A percentile compares a stretch with the other conserved stretches of the same genome.
These are phyloP conservation scores for Sipha flava DNA, from an alignment of 1,140 invertebrate species.

Conservation along the genomic window DNA sequence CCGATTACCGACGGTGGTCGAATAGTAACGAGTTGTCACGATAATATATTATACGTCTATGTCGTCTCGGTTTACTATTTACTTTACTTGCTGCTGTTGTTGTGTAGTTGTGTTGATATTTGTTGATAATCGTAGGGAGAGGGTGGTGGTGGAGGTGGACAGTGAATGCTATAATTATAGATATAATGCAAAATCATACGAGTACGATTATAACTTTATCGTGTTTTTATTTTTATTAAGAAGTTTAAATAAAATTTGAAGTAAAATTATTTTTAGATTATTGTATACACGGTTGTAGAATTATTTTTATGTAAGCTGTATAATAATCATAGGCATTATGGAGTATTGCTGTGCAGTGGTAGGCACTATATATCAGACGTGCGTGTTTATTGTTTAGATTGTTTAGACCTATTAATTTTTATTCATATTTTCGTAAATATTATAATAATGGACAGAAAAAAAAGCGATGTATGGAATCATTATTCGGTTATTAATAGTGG, in stretches of 20 bases:
- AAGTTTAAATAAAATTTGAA: too few species aligned
- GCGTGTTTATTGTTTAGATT: not conserved
- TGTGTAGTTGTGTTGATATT: too few species aligned
- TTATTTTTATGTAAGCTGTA: not conserved
- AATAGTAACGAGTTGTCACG: too few species aligned
- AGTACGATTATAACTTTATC: not conserved
- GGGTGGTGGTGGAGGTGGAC: too few species aligned
- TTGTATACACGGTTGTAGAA: not conserved
- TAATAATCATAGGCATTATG: not conserved
- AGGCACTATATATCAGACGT: not conserved
- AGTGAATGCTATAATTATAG: too few species aligned
- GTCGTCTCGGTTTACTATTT: too few species aligned
- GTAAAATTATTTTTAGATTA: not conserved
- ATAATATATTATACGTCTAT: not conserved
- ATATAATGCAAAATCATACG: not conserved
- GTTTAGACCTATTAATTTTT: not conserved
- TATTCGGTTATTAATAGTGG: not conserved
- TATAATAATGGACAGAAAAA: not conserved
- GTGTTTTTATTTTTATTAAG: too few species aligned
- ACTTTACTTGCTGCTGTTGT: too few species aligned
- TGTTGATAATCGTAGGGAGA: too few species aligned
- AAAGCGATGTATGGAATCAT: conserved; percentile 2
- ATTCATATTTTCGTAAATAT: too few species aligned
- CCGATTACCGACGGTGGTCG: too few species aligned
- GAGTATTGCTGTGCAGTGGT: not conserved